Evolutionary conservation across 2,113 vertebrate species (phyloP), one percentile per base, ranked within the genome.

Genomic region (Amphiprion percula): DNA sequence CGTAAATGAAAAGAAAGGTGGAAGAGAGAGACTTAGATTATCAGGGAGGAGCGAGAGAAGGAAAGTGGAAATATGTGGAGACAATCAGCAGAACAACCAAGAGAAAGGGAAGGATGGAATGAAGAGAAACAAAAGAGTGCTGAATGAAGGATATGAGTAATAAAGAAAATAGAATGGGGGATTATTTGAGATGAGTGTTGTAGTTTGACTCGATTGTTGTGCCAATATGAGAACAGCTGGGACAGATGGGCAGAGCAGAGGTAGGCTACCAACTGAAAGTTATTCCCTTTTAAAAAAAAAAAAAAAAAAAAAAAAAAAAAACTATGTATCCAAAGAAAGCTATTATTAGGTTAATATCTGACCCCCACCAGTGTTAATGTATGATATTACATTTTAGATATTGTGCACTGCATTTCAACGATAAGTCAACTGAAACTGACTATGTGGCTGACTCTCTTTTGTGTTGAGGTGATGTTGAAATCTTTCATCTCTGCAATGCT

Each of bases 151-250:
- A 64, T n/a, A 41, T 26, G 17, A 44, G 54, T 6, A 17, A 52
- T 28, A 59, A 33, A 84, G 24, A 49, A 55, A 78, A 68, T 21
- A 21, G 2, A 47, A 52, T 30, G 21, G 17, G 44, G 71, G 46
- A 72, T 49, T 80, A 64, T 84, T 60, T 77, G 19, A 61, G 65
- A 70, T 77, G 63, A 73, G 24, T 37, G 24, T 46, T 66, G n/a
- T 59, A 61, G 0, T 15, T 65, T 66, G 16, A 41, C 49, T 54
- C 53, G 17, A 75, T 75, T 49, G 12, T 54, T 58, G 21, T 49
- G 61, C 15, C 3, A 1, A 39, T 19, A 26, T 56, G 55, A 55
- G n/a, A 66, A 67, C 56, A 66, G 33, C 41, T 60, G 44, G 39
- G 72, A 68, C 67, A 76, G 66, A 81, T 69, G 80, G 55, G 78